Percentiles rank a stretch among this genome's conserved stretches.
phyloP scores from a whole-genome alignment of 2,888 invertebrate species.

The Emmelina monodactyla region DNA sequence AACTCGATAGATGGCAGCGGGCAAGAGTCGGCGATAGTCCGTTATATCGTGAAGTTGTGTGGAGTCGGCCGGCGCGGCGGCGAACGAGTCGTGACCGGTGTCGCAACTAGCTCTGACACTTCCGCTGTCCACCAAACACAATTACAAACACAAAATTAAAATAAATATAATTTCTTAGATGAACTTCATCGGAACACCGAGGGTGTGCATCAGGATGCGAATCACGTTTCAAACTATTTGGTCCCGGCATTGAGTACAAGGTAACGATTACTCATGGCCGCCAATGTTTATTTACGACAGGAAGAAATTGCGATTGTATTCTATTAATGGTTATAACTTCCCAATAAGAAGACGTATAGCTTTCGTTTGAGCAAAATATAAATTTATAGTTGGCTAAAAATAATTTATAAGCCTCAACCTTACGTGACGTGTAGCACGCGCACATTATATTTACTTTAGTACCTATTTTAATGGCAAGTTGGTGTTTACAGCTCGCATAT shows the following conservation, averaged over 20 bases:
- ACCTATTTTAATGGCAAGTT: too few species aligned
- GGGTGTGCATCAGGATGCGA: slow-evolving; percentile 27
- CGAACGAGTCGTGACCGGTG: slow-evolving; percentile 47
- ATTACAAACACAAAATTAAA: slow-evolving; percentile 61
- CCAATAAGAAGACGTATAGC: slow-evolving; percentile 30
- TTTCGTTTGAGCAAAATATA: slow-evolving; percentile 16
- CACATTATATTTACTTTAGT: too few species aligned
- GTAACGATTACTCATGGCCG: slow-evolving; percentile 56
- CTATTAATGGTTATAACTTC: slow-evolving; percentile 57
- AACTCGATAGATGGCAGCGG: neutral
- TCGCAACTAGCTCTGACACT: slow-evolving; percentile 48
- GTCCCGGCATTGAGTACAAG: slow-evolving; percentile 52
- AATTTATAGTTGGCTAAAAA: neutral
- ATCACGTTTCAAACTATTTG: slow-evolving; percentile 59
- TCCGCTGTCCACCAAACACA: slow-evolving; percentile 48
- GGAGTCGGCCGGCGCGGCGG: slow-evolving; percentile 19
- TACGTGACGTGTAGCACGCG: too few species aligned
- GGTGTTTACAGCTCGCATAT: too few species aligned
- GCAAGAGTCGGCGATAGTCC: slow-evolving; percentile 42
- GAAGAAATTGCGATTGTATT: slow-evolving; percentile 63
- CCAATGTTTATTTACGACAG: slow-evolving; percentile 60
- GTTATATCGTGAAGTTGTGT: too few species aligned
- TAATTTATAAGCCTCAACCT: neutral
- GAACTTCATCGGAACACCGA: slow-evolving; percentile 38
- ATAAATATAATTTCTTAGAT: slow-evolving; percentile 36